These are phyloP conservation scores for Scylla paramamosain DNA, from an alignment of 1,140 invertebrate genomes.

Conservation along the genomic window DNA sequence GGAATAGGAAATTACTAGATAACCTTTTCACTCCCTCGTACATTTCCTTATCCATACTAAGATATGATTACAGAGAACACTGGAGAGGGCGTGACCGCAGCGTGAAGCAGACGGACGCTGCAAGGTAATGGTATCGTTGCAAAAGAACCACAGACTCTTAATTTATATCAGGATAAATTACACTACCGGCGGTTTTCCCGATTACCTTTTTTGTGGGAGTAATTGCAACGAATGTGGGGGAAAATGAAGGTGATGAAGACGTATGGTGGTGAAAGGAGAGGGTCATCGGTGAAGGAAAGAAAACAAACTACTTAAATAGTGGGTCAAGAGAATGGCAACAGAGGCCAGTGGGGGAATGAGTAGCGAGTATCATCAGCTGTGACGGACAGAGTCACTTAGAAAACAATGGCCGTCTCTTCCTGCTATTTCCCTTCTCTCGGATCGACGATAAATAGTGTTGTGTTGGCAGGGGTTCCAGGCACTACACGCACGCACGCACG, in stretches of 20 bases:
- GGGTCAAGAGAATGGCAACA: background rate
- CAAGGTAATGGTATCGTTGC: background rate
- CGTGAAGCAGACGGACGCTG: background rate
- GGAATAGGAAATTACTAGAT: background rate
- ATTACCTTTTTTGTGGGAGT: background rate
- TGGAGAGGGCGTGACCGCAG: background rate
- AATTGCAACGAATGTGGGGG: background rate
- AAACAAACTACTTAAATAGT: too few relatives aligned
- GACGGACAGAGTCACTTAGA: background rate
- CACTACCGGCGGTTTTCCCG: background rate
- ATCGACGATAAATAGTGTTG: background rate
- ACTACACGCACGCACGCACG: conserved; percentile 1
- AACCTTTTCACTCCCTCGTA: background rate
- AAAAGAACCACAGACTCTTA: background rate
- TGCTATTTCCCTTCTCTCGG: background rate
- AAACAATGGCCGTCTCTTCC: background rate
- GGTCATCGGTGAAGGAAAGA: background rate
- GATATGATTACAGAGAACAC: background rate
- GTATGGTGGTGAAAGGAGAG: background rate
- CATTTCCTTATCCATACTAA: background rate
- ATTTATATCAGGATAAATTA: background rate
- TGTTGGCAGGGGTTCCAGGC: background rate
- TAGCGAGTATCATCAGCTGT: background rate
- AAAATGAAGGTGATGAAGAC: background rate
- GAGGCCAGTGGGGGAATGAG: background rate